Base-by-base conservation (phyloP, 2,113 vertebrate genomes). In the Choloepus hoffmanni region DNA sequence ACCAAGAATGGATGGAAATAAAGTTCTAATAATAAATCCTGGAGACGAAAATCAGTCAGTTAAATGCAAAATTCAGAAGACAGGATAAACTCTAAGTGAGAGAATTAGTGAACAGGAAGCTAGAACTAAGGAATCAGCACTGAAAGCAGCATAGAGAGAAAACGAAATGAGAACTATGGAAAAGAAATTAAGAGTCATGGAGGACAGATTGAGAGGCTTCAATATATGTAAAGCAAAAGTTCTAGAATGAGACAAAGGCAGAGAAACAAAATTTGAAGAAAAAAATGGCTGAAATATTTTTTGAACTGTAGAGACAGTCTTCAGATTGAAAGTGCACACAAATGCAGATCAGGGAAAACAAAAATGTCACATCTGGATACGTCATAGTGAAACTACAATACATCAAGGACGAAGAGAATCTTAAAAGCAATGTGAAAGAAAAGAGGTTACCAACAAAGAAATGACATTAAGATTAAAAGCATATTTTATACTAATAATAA, bases 71-170 rank as follows among this genome's bases (percentile, higher is more conserved):
- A 60, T 67, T 76, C 40, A 62, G 33, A 93, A 70, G 28, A 77
- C 15, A 63, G 76, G 16, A 95, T 83, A 40, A 95, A 87, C 18
- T 76, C 53, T 65, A 68, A 14, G 40, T 67, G 30, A 93, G 19
- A 72, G 48, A 88, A 50, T 5, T 30, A 45, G 19, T 60, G 26
- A 85, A 79, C 16, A 84, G 26, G 26, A 92, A 79, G 21, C 43
- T 24, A 62, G 40, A 74, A 83, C 55, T 73, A 60, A 88, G 63
- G 36, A 93, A 93, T 67, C 74, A 28, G 48, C 9, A 33, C 58
- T 90, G 89, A 94, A 81, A 96, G 33, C 11, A 87, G 55, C 67
- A 92, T 3, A 53, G 67, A 73, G 19, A 72, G 40, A 89, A 90
- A 76, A 76, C 7, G 70, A 50, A 28, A 85, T 21, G 26, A 68